Base-by-base conservation (phyloP, 2,797 vertebrate species). In the Poeciliopsis infans region DNA sequence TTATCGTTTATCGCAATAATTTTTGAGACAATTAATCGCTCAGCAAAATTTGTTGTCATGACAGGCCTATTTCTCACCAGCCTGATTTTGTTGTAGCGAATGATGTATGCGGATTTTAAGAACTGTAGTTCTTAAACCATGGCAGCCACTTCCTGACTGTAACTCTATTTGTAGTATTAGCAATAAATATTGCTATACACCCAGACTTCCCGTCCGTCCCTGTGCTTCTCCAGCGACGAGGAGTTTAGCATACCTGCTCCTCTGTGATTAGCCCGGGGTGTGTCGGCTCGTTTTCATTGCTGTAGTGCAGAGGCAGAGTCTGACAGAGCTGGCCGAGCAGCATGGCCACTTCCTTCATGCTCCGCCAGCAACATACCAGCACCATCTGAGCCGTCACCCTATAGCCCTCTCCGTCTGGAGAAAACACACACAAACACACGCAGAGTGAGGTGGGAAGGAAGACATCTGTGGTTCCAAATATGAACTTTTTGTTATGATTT, bases 371-470 rank as follows among this genome's bases (percentile, higher is more conserved):
- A 85, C 98, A 99, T 0, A 99, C 97, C 81, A 99, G 95, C 79
- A 99, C 97, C 97, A 98, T 98, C 86, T 99, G 98, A 84, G 98
- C 98, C 0, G 98, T 99, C 89, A 98, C 97, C 1, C 97, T 95
- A 95, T 97, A 97, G 0, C 88, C 86, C 81, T 97, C 96, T 1
- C 84, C 87, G 28, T 84, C 91, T 93, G 80, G 1, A 84, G 57
- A 39, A 78, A 61, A 81, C 61, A 85, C 79, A 85, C 13, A 87
- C 64, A 82, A 59, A 85, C 23, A 74, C 57, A 75, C 39, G 7
- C 57, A 75, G 0, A 16, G 36, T n/a, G 25, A 28, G 11, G 43
- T 18, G 16, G 31, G 31, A 51, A 49, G 28, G 28, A 72, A 49
- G 43, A 72, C n/a, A 66, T 66, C 23, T 5, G 1, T 25, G 25